These are phyloP conservation scores for Cataglyphis hispanica DNA, from an alignment of 1,140 invertebrate genomes.

Conservation along the genomic window DNA sequence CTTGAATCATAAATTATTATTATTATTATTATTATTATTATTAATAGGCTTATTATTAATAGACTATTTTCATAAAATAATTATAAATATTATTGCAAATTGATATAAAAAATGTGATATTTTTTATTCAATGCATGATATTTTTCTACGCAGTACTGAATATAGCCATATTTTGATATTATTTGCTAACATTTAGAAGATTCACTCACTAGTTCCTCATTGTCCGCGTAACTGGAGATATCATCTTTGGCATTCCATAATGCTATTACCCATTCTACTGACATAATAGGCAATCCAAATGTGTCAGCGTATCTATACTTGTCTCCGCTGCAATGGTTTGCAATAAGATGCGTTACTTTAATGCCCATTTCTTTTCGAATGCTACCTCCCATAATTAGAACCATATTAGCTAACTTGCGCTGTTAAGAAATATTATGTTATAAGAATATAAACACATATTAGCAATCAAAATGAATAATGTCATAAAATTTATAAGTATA, in stretches of 20 bases:
- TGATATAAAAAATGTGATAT: neutral
- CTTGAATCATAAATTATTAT: neutral
- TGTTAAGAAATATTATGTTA: constrained; percentile 83
- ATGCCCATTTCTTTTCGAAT: constrained; percentile 95
- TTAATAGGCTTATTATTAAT: neutral
- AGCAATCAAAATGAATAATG: constrained; percentile 10
- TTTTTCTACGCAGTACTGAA: neutral
- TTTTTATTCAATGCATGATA: neutral
- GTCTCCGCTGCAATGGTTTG: constrained; percentile 93
- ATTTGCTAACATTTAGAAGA: neutral
- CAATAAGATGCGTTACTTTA: constrained; percentile 97
- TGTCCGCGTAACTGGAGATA: constrained; percentile 88
- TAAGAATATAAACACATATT: constrained; percentile 29
- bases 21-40: too few species aligned
- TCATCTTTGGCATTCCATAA: constrained; percentile 94
- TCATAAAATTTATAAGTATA: constrained; percentile 22
- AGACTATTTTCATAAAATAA: neutral
- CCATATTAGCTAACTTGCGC: constrained; percentile 93
- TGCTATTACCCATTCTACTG: constrained; percentile 94
- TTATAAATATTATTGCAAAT: neutral
- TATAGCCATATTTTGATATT: neutral
- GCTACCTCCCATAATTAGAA: constrained; percentile 98
- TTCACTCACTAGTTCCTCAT: constrained; percentile 88
- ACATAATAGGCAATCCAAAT: constrained; percentile 95
- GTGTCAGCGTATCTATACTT: constrained; percentile 95